Conservation (phyloP, 2,113 vertebrate species). For the Peromyscus polionotus region DNA sequence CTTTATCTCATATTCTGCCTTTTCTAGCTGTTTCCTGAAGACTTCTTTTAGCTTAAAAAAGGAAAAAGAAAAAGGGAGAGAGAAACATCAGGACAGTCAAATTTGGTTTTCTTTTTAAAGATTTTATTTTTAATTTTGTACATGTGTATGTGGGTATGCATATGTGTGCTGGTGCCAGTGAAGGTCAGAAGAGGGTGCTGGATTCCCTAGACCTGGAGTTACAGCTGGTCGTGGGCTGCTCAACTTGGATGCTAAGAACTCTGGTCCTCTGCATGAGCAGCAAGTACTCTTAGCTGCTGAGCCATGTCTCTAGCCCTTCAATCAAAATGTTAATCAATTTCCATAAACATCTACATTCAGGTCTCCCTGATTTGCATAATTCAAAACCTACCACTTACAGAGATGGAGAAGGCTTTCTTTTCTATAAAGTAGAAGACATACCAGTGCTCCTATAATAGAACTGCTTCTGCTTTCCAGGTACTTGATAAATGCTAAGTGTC, state of each 20-base stretch:
- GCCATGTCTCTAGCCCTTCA: neutral
- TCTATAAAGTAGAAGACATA: neutral
- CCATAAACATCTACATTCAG: neutral
- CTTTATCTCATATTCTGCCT: constrained; percentile 98
- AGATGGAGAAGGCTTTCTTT: constrained; percentile 12
- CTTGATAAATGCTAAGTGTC: neutral
- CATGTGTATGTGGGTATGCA: no score
- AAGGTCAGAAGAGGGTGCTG: neutral
- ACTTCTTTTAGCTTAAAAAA: constrained; percentile 95
- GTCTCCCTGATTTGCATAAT: neutral
- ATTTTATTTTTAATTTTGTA: neutral
- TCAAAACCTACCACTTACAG: neutral
- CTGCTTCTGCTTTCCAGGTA: neutral
- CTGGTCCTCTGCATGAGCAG: neutral
- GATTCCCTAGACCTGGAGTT: neutral
- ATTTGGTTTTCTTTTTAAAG: neutral
- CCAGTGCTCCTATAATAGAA: neutral
- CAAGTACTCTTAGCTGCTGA: neutral
- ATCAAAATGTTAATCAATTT: constrained; percentile 22
- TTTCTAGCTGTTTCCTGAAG: constrained; percentile 98
- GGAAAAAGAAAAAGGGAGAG: neutral
- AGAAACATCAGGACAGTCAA: neutral
- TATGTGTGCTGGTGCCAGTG: neutral
- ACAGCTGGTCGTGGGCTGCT: neutral
- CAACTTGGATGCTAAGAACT: neutral